Conservation (phyloP, 1,140 invertebrate genomes). For the Rhyacophila brunnea region DNA sequence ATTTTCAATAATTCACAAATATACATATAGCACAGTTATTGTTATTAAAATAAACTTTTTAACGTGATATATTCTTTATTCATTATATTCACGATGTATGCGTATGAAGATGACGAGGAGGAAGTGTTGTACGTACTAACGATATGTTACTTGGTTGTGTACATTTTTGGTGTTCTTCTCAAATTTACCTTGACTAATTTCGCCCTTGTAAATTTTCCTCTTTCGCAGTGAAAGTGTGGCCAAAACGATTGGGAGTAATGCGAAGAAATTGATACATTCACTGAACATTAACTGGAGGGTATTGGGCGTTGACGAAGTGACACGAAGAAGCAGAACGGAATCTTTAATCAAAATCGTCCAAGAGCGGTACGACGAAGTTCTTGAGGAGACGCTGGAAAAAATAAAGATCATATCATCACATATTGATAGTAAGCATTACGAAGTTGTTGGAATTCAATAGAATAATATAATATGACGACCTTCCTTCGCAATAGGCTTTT, state of each 20-base stretch:
- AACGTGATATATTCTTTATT: neutral
- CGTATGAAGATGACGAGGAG: conserved; percentile 13
- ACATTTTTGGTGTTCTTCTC: too few species aligned
- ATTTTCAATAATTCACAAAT: too few species aligned
- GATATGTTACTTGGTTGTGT: neutral
- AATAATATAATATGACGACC: too few species aligned
- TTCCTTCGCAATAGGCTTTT: too few species aligned
- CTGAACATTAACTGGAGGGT: conserved; percentile 30
- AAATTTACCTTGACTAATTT: too few species aligned
- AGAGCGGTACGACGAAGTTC: conserved; percentile 31
- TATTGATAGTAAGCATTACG: conserved; percentile 23
- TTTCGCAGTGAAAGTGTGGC: conserved; percentile 13
- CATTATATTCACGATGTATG: conserved; percentile 4
- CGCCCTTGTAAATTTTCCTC: too few species aligned
- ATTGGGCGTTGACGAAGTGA: conserved; percentile 26
- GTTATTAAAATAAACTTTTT: neutral
- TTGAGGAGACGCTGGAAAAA: conserved; percentile 28
- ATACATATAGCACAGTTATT: too few species aligned
- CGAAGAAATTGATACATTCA: conserved; percentile 22
- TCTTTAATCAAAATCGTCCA: conserved; percentile 26
- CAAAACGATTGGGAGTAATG: conserved; percentile 28
- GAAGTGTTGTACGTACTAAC: conserved; percentile 16
- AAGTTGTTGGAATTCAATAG: too few species aligned
- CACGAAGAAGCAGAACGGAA: conserved; percentile 16
- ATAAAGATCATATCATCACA: conserved; percentile 21